Conservation (phyloP, 2,888 invertebrate species). For the Glaucopsyche alexis region DNA sequence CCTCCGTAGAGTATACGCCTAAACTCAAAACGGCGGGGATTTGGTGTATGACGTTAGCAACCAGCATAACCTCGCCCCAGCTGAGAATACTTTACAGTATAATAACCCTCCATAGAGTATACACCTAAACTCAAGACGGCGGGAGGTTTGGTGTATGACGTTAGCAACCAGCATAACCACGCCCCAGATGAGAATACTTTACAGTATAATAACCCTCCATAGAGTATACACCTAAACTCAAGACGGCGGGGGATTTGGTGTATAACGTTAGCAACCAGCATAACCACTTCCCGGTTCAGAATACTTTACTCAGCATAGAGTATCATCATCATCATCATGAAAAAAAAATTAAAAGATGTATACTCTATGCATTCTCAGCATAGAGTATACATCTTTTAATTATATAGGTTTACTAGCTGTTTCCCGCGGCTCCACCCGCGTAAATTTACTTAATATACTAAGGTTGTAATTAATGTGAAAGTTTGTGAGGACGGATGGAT, state of each 20-base stretch:
- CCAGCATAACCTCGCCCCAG: conserved; percentile 8
- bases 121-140: conserved; percentile 40
- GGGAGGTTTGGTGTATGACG: conserved; percentile 36
- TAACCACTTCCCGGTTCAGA: background rate
- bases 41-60: conserved; percentile 36
- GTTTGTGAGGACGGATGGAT: no score
- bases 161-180: conserved; percentile 30
- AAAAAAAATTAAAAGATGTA: no score
- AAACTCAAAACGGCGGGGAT: conserved; percentile 41
- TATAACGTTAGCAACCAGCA: conserved; percentile 32
- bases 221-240: conserved; percentile 35
- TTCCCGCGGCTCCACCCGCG: no score
- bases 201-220: background rate
- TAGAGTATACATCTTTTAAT: no score
- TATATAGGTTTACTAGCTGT: no score
- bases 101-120: no score
- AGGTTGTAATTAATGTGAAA: no score
- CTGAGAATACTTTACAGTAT: background rate
- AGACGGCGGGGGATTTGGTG: conserved; percentile 40
- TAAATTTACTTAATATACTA: no score
- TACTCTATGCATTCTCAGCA: no score
- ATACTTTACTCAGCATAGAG: background rate
- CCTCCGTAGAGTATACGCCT: conserved; percentile 23
- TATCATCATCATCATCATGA: no score
- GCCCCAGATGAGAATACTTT: background rate